Evolutionary conservation across 2,113 vertebrate genomes (phyloP).

Genomic region (Podarcis raffonei): DNA sequence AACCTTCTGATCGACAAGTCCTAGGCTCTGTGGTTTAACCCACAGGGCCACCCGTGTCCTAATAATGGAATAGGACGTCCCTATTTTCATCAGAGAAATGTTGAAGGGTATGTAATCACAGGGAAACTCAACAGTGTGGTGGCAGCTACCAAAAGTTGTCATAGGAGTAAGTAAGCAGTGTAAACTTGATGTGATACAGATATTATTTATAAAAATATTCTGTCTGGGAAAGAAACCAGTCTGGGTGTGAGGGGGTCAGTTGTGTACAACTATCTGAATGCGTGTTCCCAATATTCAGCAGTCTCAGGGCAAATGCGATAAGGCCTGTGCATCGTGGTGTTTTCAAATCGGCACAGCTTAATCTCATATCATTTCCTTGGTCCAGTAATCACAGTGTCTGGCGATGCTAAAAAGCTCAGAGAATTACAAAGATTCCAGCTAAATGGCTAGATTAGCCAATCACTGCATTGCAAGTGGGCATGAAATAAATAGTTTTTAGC

Average conservation of each 20-base stretch:
- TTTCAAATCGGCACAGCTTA: slow-evolving; percentile 37
- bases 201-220: too few species aligned
- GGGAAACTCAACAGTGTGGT: too few species aligned
- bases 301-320: slow-evolving; percentile 35
- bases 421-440: slow-evolving; percentile 53
- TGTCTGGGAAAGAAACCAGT: neutral
- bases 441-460: slow-evolving; percentile 36
- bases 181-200: too few species aligned
- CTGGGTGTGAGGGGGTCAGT: slow-evolving; percentile 18
- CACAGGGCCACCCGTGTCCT: too few species aligned
- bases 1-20: too few species aligned
- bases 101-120: too few species aligned
- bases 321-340: slow-evolving; percentile 13
- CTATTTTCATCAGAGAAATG: too few species aligned
- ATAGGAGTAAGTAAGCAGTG: too few species aligned
- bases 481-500: slow-evolving; percentile 50
- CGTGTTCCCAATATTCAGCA: slow-evolving; percentile 11
- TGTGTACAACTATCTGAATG: neutral
- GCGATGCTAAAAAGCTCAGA: slow-evolving; percentile 49
- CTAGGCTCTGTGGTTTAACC: too few species aligned
- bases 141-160: too few species aligned
- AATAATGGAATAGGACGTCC: too few species aligned
- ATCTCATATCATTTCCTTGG: slow-evolving; percentile 49
- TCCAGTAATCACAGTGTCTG: slow-evolving; percentile 39
- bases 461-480: slow-evolving; percentile 20